Percentiles rank a stretch among this genome's conserved stretches.
Conservation (phyloP, 2,888 invertebrate genomes). For the Agrochola lychnidis region DNA sequence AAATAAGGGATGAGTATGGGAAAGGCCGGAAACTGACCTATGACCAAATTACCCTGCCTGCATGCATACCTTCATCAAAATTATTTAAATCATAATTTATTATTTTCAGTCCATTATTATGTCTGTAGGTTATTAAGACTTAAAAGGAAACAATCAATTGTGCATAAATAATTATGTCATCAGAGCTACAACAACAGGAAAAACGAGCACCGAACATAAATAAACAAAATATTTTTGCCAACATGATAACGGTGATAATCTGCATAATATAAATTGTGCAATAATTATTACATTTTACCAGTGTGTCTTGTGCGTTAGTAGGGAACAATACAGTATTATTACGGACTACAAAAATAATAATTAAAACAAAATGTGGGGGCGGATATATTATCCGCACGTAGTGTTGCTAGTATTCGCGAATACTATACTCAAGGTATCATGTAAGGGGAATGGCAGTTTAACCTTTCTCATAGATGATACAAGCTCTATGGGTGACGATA, state of each 20-base stretch:
- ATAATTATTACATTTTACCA: background rate
- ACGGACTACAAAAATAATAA: background rate
- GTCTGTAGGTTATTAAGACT: background rate
- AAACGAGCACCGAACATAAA: background rate
- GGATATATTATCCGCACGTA: conserved; percentile 17
- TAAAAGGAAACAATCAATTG: background rate
- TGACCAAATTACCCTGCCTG: background rate
- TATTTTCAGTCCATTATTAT: background rate
- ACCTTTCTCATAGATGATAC: conserved; percentile 73
- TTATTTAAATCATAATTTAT: background rate
- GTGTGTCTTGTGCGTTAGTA: background rate
- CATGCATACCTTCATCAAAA: background rate
- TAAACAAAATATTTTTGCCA: background rate
- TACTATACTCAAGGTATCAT: conserved; percentile 52
- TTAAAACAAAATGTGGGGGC: conserved; percentile 34
- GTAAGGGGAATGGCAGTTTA: conserved; percentile 57
- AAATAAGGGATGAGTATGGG: too few species aligned
- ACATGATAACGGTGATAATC: too few species aligned
- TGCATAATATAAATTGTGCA: background rate
- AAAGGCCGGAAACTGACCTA: too few species aligned
- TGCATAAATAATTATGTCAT: background rate
- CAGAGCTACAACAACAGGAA: background rate
- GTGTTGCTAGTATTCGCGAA: conserved; percentile 37
- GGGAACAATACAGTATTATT: background rate
- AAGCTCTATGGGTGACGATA: conserved; percentile 65